Conservation (phyloP, 1,140 invertebrate genomes). For the Brachionus koreanus region DNA sequence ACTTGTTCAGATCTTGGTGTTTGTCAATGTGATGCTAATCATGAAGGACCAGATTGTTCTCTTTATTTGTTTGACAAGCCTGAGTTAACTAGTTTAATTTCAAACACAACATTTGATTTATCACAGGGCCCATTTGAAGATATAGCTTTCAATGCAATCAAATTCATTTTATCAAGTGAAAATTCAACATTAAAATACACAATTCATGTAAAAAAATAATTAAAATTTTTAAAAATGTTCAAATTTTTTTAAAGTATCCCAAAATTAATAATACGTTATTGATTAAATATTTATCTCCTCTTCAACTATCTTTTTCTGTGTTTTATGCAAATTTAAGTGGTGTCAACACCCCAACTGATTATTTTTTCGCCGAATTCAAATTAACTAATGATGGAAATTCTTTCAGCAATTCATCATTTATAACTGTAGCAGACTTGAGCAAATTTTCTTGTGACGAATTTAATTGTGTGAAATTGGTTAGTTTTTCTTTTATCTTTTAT, state of each 20-base stretch:
- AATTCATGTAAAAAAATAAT: background rate
- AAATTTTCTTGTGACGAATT: background rate
- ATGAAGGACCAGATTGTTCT: background rate
- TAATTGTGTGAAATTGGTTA: background rate
- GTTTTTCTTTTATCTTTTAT: background rate
- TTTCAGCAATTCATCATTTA: background rate
- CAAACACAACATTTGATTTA: background rate
- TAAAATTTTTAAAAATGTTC: background rate
- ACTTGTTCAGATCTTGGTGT: background rate
- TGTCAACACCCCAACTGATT: background rate
- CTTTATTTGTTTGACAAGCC: background rate
- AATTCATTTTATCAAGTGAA: background rate
- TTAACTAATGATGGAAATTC: background rate
- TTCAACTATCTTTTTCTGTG: background rate
- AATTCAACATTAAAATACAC: background rate
- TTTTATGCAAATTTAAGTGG: background rate
- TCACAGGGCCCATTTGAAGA: background rate
- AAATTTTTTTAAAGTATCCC: background rate
- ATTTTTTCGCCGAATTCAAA: background rate
- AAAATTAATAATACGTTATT: background rate
- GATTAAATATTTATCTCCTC: background rate
- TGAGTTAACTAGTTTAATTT: background rate
- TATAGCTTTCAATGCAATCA: background rate
- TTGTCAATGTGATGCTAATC: background rate
- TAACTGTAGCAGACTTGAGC: background rate